A percentile compares a stretch with the other conserved stretches of the same genome.
These are phyloP conservation scores for Herpetotheres cachinnans DNA, from an alignment of 2,113 vertebrate species.

Conservation along the genomic window DNA sequence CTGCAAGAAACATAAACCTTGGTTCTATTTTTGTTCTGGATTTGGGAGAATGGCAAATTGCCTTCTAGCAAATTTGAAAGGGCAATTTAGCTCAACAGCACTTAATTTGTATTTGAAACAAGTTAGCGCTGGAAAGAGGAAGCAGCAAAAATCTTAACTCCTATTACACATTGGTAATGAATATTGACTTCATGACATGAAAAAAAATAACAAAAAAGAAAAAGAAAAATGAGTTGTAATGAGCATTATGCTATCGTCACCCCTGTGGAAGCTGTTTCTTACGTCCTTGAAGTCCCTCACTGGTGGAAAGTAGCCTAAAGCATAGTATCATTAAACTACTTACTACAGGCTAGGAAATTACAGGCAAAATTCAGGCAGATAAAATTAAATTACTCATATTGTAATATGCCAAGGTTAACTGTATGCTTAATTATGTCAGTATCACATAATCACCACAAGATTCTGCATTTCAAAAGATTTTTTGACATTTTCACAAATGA, in stretches of 20 bases:
- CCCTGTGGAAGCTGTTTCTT: neutral
- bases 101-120: slow-evolving; percentile 12
- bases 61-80: neutral
- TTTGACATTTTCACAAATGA: neutral
- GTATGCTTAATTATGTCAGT: neutral
- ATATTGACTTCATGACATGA: neutral
- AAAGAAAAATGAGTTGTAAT: neutral
- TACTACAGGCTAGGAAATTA: neutral
- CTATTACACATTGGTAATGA: neutral
- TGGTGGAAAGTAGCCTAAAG: neutral
- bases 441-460: neutral
- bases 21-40: neutral
- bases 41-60: slow-evolving; percentile 6
- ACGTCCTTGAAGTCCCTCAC: neutral
- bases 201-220: neutral
- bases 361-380: neutral
- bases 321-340: neutral
- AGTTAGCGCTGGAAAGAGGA: neutral
- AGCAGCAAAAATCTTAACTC: neutral
- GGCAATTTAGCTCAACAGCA: slow-evolving; percentile 8
- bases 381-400: neutral
- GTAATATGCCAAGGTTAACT: neutral
- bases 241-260: neutral
- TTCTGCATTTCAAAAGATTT: neutral
- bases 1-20: neutral